phyloP scores from a whole-genome alignment of 2,113 vertebrate genomes.

The Leptodactylus fuscus region DNA sequence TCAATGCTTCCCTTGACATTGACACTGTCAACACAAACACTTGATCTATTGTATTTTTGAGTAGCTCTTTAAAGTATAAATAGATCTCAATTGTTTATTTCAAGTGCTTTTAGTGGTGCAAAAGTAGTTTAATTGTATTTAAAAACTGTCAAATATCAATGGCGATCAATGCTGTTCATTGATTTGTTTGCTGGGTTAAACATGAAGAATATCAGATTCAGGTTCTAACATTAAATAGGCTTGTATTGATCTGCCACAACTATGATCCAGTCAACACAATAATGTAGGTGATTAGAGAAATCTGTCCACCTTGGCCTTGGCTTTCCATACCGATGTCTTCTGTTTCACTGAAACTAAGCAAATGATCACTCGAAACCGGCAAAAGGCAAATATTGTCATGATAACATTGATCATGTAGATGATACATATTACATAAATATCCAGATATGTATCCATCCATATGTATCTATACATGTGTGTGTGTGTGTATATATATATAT shows the following conservation, averaged over 20 bases:
- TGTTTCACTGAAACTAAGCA: constrained; percentile 35
- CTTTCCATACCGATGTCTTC: constrained; percentile 65
- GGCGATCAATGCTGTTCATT: constrained; percentile 78
- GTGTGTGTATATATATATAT: too few species aligned
- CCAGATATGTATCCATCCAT: too few species aligned
- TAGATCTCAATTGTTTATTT: constrained; percentile 71
- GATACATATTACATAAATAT: too few species aligned
- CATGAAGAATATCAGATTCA: constrained; percentile 83
- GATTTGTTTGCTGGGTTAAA: constrained; percentile 83
- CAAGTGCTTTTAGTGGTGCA: constrained; percentile 71
- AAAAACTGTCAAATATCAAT: constrained; percentile 84
- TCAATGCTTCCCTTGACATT: constrained; percentile 65
- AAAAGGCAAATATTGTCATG: not conserved
- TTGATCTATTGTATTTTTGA: constrained; percentile 73
- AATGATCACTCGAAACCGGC: not conserved
- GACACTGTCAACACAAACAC: constrained; percentile 65
- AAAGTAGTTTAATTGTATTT: constrained; percentile 84
- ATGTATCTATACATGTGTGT: too few species aligned
- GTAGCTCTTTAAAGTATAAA: constrained; percentile 72
- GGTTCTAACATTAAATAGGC: constrained; percentile 84
- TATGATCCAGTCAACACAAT: constrained; percentile 83
- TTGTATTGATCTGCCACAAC: constrained; percentile 82
- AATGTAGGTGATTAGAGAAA: constrained; percentile 79
- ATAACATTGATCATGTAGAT: not conserved
- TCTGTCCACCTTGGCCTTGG: constrained; percentile 65